Evolutionary conservation across 2,113 vertebrate genomes (phyloP).

Genomic region (Myanophis thanlyinensis): DNA sequence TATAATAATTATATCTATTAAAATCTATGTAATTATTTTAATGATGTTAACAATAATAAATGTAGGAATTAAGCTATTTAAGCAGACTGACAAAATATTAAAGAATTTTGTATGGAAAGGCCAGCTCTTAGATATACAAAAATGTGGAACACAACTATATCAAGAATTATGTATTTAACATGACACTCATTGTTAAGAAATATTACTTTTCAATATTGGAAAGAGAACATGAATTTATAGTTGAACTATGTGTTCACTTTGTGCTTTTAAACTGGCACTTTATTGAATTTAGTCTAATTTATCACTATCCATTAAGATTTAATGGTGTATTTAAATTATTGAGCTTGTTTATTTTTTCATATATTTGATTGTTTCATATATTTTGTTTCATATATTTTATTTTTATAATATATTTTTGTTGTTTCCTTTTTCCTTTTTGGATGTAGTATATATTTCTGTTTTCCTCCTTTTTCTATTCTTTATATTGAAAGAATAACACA

Average conservation of each 20-base stretch:
- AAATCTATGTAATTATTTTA: not conserved
- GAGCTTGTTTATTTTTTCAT: not conserved
- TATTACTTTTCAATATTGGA: not conserved
- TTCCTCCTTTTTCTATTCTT: not conserved
- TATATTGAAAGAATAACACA: not conserved
- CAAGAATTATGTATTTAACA: not conserved
- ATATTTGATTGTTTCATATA: not conserved
- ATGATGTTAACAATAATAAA: not conserved
- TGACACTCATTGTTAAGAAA: not conserved
- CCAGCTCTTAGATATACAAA: not conserved
- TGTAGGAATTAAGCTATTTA: not conserved
- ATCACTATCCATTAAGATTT: not conserved
- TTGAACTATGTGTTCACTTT: not conserved
- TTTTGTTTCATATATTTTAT: not conserved
- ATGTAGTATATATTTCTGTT: not conserved
- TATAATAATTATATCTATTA: too few species aligned
- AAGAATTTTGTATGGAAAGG: not conserved
- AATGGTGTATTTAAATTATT: not conserved
- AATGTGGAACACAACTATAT: not conserved
- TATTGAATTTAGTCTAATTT: not conserved
- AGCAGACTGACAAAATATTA: not conserved
- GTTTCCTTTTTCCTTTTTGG: not conserved
- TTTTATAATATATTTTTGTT: not conserved
- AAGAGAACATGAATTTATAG: not conserved
- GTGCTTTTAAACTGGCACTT: not conserved